Evolutionary conservation across 2,888 invertebrate genomes (phyloP).

Genomic region (Diarsia mendica): DNA sequence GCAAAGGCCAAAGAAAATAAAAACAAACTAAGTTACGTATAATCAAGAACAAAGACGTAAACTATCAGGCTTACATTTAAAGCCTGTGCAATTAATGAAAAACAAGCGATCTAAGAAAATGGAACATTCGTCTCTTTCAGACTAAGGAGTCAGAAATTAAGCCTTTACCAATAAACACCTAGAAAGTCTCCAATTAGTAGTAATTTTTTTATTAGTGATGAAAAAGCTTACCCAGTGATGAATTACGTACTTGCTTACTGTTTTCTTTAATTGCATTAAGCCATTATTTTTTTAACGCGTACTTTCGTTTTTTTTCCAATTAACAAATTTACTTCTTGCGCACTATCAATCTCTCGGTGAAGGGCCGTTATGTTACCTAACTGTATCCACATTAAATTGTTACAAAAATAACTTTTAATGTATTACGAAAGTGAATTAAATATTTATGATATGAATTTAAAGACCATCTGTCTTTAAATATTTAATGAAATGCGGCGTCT

Average conservation of each 20-base stretch:
- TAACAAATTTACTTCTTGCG: conserved; percentile 34
- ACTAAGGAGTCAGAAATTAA: background rate
- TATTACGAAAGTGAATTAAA: conserved; percentile 47
- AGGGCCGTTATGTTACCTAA: conserved; percentile 51
- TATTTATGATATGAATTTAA: conserved; percentile 20
- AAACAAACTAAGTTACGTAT: background rate
- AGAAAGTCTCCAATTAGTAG: background rate
- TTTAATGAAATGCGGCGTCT: background rate
- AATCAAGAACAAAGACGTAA: background rate
- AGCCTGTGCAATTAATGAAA: background rate
- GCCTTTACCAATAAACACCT: background rate
- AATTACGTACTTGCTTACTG: background rate
- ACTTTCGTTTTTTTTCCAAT: conserved; percentile 47
- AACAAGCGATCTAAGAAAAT: background rate
- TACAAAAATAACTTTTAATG: conserved; percentile 19
- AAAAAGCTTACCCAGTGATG: background rate
- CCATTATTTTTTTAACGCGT: conserved; percentile 4
- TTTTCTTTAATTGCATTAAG: conserved; percentile 39
- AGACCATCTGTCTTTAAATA: too few species aligned
- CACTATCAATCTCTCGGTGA: conserved; percentile 51
- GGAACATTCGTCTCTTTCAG: background rate
- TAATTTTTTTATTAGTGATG: background rate
- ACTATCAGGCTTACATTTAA: background rate
- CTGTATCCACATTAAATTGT: conserved; percentile 28
- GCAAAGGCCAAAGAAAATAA: background rate